Evolutionary conservation across 2,113 vertebrate species (phyloP).

Genomic region (Myotis yumanensis): DNA sequence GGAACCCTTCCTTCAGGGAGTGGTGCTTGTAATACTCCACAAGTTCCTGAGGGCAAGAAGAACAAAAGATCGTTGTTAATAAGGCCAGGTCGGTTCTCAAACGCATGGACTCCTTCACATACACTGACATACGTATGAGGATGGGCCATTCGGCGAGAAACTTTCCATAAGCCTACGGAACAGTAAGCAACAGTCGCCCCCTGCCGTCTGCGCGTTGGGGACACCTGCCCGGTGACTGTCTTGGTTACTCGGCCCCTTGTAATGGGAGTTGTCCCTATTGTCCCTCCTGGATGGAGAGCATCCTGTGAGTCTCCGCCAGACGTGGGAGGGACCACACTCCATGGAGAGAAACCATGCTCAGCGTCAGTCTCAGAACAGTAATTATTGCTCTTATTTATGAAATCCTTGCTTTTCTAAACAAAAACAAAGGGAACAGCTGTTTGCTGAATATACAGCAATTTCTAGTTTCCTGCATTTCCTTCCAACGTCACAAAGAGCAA

Average conservation of each 20-base stretch:
- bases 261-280: neutral
- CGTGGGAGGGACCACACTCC: neutral
- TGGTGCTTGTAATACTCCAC: constrained; percentile 97
- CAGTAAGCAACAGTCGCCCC: neutral
- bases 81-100: constrained; percentile 10
- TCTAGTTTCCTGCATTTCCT: constrained; percentile 50
- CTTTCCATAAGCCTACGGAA: neutral
- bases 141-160: neutral
- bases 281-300: neutral
- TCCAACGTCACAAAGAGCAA: constrained; percentile 33
- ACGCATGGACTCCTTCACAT: neutral
- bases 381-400: constrained; percentile 65
- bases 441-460: constrained; percentile 42
- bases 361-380: constrained; percentile 21
- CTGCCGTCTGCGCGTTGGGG: neutral
- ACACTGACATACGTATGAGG: neutral
- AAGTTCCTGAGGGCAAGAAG: constrained; percentile 88
- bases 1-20: constrained; percentile 96
- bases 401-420: constrained; percentile 51
- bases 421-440: constrained; percentile 66
- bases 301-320: constrained; percentile 23
- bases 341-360: constrained; percentile 43
- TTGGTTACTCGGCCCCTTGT: neutral
- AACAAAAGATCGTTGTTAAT: constrained; percentile 10
- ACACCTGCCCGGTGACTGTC: neutral